phyloP scores from a whole-genome alignment of 1,140 invertebrate species.

The Ceratosolen fusciceps region DNA sequence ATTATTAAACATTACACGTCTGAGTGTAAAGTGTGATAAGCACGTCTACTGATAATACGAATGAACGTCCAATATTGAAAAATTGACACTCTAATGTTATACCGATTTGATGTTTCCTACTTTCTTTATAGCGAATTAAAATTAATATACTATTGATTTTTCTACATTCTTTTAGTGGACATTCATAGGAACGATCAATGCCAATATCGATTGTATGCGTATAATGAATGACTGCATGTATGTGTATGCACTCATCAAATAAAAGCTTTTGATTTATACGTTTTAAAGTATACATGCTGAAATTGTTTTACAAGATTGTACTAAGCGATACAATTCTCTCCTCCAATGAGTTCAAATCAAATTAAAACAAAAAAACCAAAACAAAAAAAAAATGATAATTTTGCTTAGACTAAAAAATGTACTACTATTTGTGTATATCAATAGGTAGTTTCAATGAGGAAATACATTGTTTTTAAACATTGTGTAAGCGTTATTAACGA shows the following conservation, averaged over 20 bases:
- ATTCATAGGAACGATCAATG: neutral
- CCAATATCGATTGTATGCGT: conserved; percentile 20
- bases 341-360: neutral
- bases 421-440: conserved; percentile 28
- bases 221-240: conserved; percentile 28
- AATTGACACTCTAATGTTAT: neutral
- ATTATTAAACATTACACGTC: conserved; percentile 24
- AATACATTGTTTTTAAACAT: conserved; percentile 25
- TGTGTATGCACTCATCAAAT: conserved; percentile 32
- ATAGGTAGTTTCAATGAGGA: conserved; percentile 10
- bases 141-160: conserved; percentile 17
- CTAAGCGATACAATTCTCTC: neutral
- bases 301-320: neutral
- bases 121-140: neutral
- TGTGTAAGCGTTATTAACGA: conserved; percentile 20
- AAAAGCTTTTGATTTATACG: conserved; percentile 37
- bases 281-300: neutral
- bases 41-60: conserved; percentile 26
- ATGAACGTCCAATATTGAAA: neutral
- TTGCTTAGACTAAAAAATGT: conserved; percentile 25
- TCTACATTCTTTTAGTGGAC: conserved; percentile 7
- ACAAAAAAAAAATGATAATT: too few species aligned
- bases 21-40: conserved; percentile 17
- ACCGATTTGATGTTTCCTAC: neutral
- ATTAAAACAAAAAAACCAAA: neutral